Percentiles rank a stretch among this genome's conserved stretches.
These are phyloP conservation scores for Pachycephus smyrnensis DNA, from an alignment of 2,888 invertebrate species.

Conservation along the genomic window DNA sequence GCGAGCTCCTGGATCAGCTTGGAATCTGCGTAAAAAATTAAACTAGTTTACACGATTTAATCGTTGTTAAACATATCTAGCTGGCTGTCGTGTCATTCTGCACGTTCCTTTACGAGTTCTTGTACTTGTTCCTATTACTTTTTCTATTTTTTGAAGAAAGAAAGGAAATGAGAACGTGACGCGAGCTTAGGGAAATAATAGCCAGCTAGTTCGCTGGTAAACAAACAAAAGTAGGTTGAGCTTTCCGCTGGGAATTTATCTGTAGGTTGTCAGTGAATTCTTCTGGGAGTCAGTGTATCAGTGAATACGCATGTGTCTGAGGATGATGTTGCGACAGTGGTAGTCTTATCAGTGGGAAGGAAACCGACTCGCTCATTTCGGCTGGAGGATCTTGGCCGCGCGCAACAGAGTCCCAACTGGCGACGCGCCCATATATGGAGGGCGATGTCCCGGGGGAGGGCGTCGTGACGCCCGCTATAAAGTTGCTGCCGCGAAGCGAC, in stretches of 20 bases:
- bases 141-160: not conserved
- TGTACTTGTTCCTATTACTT: not conserved
- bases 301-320: not conserved
- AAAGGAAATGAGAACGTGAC: not conserved
- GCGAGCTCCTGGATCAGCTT: not conserved
- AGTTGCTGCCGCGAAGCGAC: conserved; percentile 42
- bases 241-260: not conserved
- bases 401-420: conserved; percentile 16
- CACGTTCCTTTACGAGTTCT: not conserved
- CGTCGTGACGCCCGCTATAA: conserved; percentile 54
- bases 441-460: conserved; percentile 52
- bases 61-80: not conserved
- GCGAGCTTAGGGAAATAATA: not conserved
- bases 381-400: conserved; percentile 11
- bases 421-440: conserved; percentile 61
- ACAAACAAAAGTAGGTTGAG: conserved; percentile 2
- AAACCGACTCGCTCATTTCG: conserved; percentile 2
- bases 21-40: not conserved
- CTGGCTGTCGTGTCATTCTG: not conserved
- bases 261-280: not conserved
- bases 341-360: conserved; percentile 21
- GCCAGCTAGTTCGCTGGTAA: not conserved
- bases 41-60: not conserved
- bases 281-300: not conserved
- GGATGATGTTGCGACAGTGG: conserved; percentile 6